phyloP scores from a whole-genome alignment of 2,113 vertebrate genomes.

The Chinchilla lanigera region DNA sequence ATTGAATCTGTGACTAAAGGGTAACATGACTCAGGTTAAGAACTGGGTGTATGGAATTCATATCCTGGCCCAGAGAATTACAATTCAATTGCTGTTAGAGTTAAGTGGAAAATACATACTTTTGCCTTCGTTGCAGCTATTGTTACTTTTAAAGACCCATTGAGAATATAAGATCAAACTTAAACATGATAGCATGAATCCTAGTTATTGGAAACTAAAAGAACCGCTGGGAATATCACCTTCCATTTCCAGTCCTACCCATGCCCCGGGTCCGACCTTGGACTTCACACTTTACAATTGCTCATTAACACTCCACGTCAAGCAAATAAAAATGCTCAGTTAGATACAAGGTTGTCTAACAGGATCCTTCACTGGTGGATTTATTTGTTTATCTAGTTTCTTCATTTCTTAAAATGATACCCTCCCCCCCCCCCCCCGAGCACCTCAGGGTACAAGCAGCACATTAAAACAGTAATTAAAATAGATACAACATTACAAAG shows the following conservation, averaged over 20 bases:
- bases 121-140: conserved; percentile 38
- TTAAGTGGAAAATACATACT: conserved; percentile 59
- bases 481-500: conserved; percentile 43
- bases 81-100: conserved; percentile 26
- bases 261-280: not conserved
- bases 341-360: not conserved
- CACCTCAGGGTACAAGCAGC: not conserved
- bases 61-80: conserved; percentile 55
- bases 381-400: conserved; percentile 41
- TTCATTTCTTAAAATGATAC: conserved; percentile 49
- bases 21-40: conserved; percentile 57
- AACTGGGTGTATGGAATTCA: conserved; percentile 49
- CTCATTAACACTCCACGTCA: not conserved
- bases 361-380: not conserved
- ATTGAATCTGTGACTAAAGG: conserved; percentile 9
- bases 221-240: conserved; percentile 23
- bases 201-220: not conserved
- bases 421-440: conserved; percentile 13
- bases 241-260: not conserved
- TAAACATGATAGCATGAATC: conserved; percentile 26
- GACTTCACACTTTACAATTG: not conserved
- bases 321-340: not conserved
- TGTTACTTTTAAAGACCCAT: conserved; percentile 15
- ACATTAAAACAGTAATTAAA: conserved; percentile 60
- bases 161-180: conserved; percentile 34